phyloP scores from a whole-genome alignment of 2,888 invertebrate species.

The Therioaphis trifolii region DNA sequence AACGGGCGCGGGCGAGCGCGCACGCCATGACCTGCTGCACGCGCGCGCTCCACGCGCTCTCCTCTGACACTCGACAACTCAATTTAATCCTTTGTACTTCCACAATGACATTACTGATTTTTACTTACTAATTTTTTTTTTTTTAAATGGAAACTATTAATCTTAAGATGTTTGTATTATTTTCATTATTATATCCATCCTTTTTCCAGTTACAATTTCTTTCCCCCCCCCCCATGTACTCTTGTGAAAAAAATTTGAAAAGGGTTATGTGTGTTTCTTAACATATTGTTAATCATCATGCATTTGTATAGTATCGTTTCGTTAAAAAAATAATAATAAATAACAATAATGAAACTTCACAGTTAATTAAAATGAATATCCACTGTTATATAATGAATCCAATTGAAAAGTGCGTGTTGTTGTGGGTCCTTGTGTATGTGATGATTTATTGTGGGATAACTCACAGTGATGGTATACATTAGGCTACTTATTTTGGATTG shows the following conservation, averaged over 20 bases:
- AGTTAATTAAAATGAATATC: no score
- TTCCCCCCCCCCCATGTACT: background rate
- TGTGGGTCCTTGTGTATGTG: background rate
- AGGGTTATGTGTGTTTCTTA: no score
- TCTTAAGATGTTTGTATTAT: background rate
- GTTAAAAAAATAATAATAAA: no score
- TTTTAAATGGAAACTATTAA: background rate
- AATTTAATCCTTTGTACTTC: slow-evolving; percentile 46
- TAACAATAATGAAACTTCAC: no score
- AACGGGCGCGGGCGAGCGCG: no score
- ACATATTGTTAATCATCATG: no score
- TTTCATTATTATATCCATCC: background rate
- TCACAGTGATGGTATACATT: background rate
- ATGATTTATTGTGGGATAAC: background rate
- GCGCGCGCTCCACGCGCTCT: background rate
- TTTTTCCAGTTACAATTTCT: background rate
- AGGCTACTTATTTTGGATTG: slow-evolving; percentile 9
- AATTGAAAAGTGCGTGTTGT: background rate
- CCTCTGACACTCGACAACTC: background rate
- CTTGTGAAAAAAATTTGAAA: background rate
- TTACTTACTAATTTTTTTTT: background rate
- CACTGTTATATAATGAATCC: background rate
- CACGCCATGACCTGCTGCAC: no score
- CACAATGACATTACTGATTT: background rate
- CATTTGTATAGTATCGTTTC: no score